Percentiles rank a stretch among this genome's conserved stretches.
phyloP scores from a whole-genome alignment of 2,888 invertebrate genomes.

The Amiota mariae region DNA sequence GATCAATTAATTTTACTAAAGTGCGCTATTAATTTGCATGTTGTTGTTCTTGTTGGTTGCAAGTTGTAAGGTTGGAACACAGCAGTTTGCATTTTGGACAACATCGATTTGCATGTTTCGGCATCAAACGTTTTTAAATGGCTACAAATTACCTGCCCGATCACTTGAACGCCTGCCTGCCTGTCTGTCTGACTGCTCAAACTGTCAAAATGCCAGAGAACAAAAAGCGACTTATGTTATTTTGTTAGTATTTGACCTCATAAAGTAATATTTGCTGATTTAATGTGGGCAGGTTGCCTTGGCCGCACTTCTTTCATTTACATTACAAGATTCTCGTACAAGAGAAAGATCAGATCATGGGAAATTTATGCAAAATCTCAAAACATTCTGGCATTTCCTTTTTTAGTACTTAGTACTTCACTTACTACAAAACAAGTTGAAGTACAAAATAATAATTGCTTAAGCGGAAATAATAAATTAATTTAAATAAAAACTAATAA shows the following conservation, averaged over 20 bases:
- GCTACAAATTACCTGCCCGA: constrained; percentile 66
- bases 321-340: neutral
- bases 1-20: constrained; percentile 35
- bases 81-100: neutral
- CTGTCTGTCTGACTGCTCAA: constrained; percentile 12
- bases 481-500: constrained; percentile 1
- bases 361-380: too few relatives aligned
- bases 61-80: neutral
- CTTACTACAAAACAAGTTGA: too few relatives aligned
- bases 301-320: neutral
- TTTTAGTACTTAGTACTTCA: too few relatives aligned
- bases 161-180: constrained; percentile 34
- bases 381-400: too few relatives aligned
- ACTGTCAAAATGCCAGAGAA: constrained; percentile 16
- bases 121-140: constrained; percentile 60
- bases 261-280: neutral
- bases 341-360: too few relatives aligned
- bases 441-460: neutral
- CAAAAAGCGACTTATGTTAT: neutral
- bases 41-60: constrained; percentile 3
- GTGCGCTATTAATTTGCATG: constrained; percentile 33
- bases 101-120: neutral
- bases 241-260: constrained; percentile 23
- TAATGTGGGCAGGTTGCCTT: neutral
- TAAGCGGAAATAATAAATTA: constrained; percentile 28